Percentiles rank a stretch among this genome's conserved stretches.
phyloP scores from a whole-genome alignment of 2,888 invertebrate species.

The Pyrrhosoma nymphula region DNA sequence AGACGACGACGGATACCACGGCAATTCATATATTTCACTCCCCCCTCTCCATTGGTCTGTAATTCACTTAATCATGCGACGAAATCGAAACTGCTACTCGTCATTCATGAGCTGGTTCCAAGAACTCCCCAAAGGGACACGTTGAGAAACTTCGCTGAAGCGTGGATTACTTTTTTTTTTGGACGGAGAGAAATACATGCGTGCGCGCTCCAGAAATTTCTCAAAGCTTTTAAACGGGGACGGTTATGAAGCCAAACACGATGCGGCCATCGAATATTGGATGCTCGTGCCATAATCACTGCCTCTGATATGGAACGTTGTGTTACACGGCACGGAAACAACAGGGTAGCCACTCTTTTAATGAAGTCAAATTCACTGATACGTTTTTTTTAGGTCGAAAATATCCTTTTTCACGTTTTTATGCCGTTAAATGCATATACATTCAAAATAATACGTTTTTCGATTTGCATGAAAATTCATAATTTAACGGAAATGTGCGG shows the following conservation, averaged over 20 bases:
- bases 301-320: no score
- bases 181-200: constrained; percentile 13
- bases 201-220: not conserved
- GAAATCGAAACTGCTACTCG: not conserved
- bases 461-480: no score
- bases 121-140: not conserved
- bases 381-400: no score
- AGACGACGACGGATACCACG: not conserved
- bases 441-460: no score
- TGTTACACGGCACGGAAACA: no score
- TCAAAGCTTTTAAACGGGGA: not conserved
- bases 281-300: not conserved
- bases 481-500: no score
- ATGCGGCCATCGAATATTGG: not conserved
- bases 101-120: constrained; percentile 1
- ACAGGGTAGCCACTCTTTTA: no score
- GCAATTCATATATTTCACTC: not conserved
- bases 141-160: not conserved
- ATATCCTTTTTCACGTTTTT: no score
- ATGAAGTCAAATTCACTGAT: no score
- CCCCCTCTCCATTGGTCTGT: not conserved
- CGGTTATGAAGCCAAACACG: not conserved
- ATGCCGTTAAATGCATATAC: no score
- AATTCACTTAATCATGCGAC: not conserved
- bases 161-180: not conserved